Percentiles rank a stretch among this genome's conserved stretches.
These are phyloP conservation scores for Scaptomyza polygonia DNA, from an alignment of 2,888 invertebrate species.

Conservation along the genomic window DNA sequence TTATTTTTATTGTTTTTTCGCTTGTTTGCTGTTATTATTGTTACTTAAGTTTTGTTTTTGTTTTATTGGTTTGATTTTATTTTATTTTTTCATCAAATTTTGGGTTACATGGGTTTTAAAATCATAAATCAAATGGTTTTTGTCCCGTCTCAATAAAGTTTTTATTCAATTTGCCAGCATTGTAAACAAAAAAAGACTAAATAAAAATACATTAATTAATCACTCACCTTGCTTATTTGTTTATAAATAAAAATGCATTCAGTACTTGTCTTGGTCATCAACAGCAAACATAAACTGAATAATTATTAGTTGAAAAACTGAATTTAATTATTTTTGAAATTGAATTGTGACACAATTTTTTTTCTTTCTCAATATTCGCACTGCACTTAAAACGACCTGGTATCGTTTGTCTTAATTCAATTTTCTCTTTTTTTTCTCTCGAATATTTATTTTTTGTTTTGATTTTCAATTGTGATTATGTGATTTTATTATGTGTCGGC, in stretches of 20 bases:
- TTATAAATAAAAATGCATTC: conserved; percentile 53
- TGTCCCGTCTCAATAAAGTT: conserved; percentile 9
- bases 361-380: conserved; percentile 28
- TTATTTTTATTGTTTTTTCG: conserved; percentile 28
- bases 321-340: conserved; percentile 7
- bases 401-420: conserved; percentile 12
- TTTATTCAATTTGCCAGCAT: conserved; percentile 38
- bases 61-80: conserved; percentile 60
- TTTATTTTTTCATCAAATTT: conserved; percentile 44
- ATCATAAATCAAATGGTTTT: conserved; percentile 57
- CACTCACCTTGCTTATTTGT: conserved; percentile 61
- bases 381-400: conserved; percentile 32
- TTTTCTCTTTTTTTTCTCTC: conserved; percentile 35
- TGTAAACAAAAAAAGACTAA: conserved; percentile 5
- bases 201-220: conserved; percentile 41
- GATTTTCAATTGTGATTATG: conserved; percentile 4
- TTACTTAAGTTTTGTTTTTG: conserved; percentile 37
- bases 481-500: conserved; percentile 21
- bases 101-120: conserved; percentile 39
- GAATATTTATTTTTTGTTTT: conserved; percentile 22
- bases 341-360: conserved; percentile 25
- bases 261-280: conserved; percentile 22
- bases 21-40: conserved; percentile 26
- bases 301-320: conserved; percentile 5
- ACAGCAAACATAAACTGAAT: background rate